These are phyloP conservation scores for Tetramorium alpestre DNA, from an alignment of 1,140 invertebrate genomes.

Conservation along the genomic window DNA sequence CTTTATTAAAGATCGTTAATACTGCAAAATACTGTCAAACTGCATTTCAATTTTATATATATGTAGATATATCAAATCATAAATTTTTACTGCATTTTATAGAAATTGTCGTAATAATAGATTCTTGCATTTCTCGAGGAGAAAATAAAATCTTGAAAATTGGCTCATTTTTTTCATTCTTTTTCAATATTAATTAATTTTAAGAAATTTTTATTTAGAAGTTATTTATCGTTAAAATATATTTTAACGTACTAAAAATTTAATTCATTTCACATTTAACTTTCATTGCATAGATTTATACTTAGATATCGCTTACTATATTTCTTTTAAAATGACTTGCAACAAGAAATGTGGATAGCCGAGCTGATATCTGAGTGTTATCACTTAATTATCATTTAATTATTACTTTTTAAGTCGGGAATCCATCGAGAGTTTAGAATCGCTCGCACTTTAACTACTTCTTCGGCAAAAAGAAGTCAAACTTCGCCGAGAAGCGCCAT, in stretches of 20 bases:
- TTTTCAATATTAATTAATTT: background rate
- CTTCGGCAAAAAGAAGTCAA: background rate
- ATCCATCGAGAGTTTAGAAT: background rate
- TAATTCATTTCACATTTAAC: background rate
- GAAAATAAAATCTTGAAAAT: background rate
- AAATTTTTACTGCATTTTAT: background rate
- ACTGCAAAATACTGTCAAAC: background rate
- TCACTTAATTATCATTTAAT: background rate
- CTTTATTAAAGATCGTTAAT: background rate
- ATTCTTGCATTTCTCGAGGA: background rate
- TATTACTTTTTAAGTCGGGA: background rate
- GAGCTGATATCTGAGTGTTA: background rate
- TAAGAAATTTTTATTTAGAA: background rate
- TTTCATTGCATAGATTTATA: background rate
- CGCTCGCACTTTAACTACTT: conserved; percentile 15
- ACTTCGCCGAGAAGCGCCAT: conserved; percentile 14
- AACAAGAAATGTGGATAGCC: background rate
- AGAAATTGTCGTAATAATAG: background rate
- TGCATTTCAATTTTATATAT: background rate
- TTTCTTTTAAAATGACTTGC: background rate
- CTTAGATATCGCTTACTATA: too few relatives aligned
- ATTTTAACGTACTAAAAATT: background rate
- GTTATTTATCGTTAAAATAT: background rate
- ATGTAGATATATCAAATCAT: background rate
- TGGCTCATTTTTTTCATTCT: background rate